Evolutionary conservation across 2,888 invertebrate species (phyloP).

Genomic region (Tinea semifulvella): DNA sequence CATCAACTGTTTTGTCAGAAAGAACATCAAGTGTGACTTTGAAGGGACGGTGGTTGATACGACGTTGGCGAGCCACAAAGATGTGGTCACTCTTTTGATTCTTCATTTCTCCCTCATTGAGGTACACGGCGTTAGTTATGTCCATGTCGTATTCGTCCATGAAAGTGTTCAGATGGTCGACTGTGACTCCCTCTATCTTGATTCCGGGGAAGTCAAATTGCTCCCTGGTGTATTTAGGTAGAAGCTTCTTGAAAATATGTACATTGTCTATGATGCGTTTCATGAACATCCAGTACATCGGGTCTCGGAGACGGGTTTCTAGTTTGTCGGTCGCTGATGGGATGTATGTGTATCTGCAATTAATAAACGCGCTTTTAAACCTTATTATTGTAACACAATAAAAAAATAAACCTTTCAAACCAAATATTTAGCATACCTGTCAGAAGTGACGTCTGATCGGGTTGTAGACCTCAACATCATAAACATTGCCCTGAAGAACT

Average conservation of each 20-base stretch:
- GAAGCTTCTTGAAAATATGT: constrained; percentile 66
- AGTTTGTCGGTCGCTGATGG: constrained; percentile 72
- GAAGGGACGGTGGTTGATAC: constrained; percentile 74
- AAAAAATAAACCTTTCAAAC: too few relatives aligned
- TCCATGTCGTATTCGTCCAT: constrained; percentile 75
- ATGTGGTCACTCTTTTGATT: constrained; percentile 54
- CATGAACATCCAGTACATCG: constrained; percentile 75
- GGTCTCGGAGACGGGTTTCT: constrained; percentile 74
- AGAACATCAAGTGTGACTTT: constrained; percentile 63
- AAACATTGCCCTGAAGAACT: constrained; percentile 44
- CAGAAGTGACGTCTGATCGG: constrained; percentile 29
- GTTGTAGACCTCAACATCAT: constrained; percentile 55
- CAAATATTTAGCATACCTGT: not conserved
- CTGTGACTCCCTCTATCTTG: constrained; percentile 66
- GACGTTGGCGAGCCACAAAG: constrained; percentile 66
- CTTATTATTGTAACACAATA: too few relatives aligned
- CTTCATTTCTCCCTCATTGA: constrained; percentile 54
- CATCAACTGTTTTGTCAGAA: constrained; percentile 65
- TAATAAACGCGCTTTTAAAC: constrained; percentile 13
- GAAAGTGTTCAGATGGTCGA: constrained; percentile 73
- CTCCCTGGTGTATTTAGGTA: constrained; percentile 67
- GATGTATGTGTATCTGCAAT: constrained; percentile 48
- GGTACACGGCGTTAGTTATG: constrained; percentile 69
- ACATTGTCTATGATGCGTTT: constrained; percentile 67
- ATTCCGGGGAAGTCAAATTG: constrained; percentile 72